Evolutionary conservation across 2,797 vertebrate species (phyloP).

Genomic region (Borostomias antarcticus): DNA sequence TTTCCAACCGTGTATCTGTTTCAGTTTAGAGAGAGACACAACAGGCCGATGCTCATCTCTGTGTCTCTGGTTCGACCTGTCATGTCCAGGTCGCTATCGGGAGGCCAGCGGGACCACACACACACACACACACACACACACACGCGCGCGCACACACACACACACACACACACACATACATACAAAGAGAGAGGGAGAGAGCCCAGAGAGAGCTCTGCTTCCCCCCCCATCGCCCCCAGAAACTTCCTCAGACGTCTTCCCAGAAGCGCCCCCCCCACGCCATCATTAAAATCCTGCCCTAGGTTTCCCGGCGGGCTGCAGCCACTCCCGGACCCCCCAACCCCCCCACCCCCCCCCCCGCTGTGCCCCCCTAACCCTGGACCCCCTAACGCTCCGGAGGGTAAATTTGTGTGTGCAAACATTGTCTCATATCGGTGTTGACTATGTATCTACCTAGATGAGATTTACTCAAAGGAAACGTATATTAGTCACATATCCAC

Average conservation of each 20-base stretch:
- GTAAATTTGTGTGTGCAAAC: no score
- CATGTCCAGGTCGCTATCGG: no score
- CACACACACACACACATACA: slow-evolving; percentile 14
- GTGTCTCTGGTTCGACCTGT: slow-evolving; percentile 20
- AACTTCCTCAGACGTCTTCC: slow-evolving; percentile 58
- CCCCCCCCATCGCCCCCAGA: slow-evolving; percentile 43
- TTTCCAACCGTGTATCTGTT: slow-evolving; percentile 30
- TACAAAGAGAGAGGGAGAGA: slow-evolving; percentile 38
- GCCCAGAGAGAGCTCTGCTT: slow-evolving; percentile 44
- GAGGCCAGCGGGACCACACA: no score
- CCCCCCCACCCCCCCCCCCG: slow-evolving; percentile 40
- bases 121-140: slow-evolving; percentile 33
- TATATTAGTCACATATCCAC: background rate
- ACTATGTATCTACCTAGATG: background rate
- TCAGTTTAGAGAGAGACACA: slow-evolving; percentile 39
- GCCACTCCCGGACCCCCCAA: slow-evolving; percentile 41
- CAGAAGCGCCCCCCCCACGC: slow-evolving; percentile 24
- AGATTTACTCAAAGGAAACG: slow-evolving; percentile 1
- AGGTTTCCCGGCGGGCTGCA: slow-evolving; percentile 62
- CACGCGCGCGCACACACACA: slow-evolving; percentile 14
- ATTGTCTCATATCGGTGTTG: slow-evolving; percentile 15
- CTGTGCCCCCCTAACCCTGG: slow-evolving; percentile 17
- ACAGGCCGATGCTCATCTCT: slow-evolving; percentile 33
- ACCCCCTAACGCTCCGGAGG: slow-evolving; percentile 17
- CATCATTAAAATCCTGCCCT: slow-evolving; percentile 70